Evolutionary conservation across 2,797 vertebrate genomes (phyloP).

Genomic region (Gymnothorax reevesii): DNA sequence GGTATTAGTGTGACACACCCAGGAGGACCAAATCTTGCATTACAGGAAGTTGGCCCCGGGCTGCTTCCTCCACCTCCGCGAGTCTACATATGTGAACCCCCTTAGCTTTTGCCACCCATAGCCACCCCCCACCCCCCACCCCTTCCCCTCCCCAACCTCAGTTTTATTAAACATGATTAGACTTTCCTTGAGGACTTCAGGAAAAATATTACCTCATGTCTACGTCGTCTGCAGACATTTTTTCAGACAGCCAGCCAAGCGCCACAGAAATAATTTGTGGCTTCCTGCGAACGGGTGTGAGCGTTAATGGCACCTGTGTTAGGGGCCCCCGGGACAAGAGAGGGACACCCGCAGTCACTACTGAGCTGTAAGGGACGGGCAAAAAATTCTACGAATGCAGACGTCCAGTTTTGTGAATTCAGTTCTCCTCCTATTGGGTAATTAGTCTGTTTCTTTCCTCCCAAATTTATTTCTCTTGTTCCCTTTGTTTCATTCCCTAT

Average conservation of each 20-base stretch:
- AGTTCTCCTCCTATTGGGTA: not conserved
- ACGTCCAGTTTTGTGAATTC: not conserved
- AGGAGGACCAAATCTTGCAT: slow-evolving; percentile 45
- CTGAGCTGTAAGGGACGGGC: not conserved
- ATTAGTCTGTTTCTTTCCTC: slow-evolving; percentile 8
- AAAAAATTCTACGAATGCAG: not conserved
- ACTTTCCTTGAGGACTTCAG: slow-evolving; percentile 51
- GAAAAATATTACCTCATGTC: slow-evolving; percentile 53
- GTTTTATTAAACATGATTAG: slow-evolving; percentile 57
- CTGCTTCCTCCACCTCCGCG: slow-evolving; percentile 56
- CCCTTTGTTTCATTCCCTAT: not conserved
- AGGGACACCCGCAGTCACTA: not conserved
- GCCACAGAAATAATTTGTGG: slow-evolving; percentile 51
- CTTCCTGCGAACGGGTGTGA: slow-evolving; percentile 54
- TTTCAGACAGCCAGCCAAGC: slow-evolving; percentile 59
- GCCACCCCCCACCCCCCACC: not conserved
- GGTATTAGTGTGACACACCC: slow-evolving; percentile 53
- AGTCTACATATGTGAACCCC: slow-evolving; percentile 45
- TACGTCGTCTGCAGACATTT: slow-evolving; percentile 45
- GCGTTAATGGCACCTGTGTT: slow-evolving; percentile 60
- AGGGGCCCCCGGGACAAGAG: slow-evolving; percentile 39
- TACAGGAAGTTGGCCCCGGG: slow-evolving; percentile 61
- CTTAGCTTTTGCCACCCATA: not conserved
- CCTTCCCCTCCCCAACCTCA: not conserved
- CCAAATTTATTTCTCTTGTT: slow-evolving; percentile 21